Conservation (phyloP, 2,113 vertebrate genomes). For the Myotis lucifugus region DNA sequence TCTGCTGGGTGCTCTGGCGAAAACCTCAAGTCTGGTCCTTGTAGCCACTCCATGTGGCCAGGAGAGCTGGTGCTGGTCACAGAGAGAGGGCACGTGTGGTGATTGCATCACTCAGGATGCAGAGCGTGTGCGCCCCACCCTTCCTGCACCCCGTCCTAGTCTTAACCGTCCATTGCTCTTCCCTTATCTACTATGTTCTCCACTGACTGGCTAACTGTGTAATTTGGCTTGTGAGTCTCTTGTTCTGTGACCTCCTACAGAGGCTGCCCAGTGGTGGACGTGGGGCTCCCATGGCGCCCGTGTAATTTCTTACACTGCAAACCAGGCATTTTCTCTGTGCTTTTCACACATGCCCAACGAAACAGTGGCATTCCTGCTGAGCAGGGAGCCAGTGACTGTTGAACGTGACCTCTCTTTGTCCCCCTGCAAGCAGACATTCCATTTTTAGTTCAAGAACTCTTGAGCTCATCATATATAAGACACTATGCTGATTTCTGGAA, state of each 20-base stretch:
- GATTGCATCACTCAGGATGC: background rate
- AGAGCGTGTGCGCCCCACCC: fast-evolving
- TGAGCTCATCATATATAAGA: background rate
- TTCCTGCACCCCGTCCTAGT: too few species aligned
- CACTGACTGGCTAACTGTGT: too few species aligned
- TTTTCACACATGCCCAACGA: background rate
- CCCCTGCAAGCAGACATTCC: background rate
- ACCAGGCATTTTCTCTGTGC: background rate
- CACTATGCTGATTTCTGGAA: background rate
- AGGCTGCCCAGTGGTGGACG: background rate
- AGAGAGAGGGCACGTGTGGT: background rate
- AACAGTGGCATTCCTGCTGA: too few species aligned
- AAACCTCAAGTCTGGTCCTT: background rate
- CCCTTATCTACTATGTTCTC: background rate
- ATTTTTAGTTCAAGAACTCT: background rate
- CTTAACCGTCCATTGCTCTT: too few species aligned
- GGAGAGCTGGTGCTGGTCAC: background rate
- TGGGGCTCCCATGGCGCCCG: background rate
- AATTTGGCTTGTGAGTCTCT: too few species aligned
- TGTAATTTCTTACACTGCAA: background rate
- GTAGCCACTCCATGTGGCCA: background rate
- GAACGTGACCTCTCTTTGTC: background rate
- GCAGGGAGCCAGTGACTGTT: too few species aligned
- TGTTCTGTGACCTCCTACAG: background rate
- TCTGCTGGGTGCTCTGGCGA: background rate